Conservation (phyloP, 2,113 vertebrate species). For the Litocranius walleri region DNA sequence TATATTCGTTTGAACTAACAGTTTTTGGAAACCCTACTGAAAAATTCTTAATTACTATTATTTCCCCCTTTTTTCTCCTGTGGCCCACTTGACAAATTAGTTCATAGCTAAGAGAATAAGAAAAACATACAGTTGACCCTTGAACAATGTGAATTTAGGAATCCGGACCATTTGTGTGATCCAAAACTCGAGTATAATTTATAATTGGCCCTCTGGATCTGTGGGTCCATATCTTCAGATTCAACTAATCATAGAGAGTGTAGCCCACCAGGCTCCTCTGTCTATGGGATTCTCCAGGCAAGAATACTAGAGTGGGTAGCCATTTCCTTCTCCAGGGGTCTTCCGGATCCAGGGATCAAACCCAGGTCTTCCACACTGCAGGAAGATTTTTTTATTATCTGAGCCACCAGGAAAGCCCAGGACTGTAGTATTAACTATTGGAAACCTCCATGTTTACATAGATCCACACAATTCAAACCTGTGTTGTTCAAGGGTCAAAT, state of each 20-base stretch:
- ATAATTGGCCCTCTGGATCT: neutral
- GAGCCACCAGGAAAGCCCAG: neutral
- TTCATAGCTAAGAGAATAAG: neutral
- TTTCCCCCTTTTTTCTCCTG: neutral
- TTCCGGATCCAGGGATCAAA: neutral
- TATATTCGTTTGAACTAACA: neutral
- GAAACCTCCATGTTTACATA: neutral
- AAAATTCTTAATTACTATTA: neutral
- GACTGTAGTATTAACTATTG: neutral
- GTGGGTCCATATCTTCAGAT: accelerated
- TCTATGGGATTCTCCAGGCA: neutral
- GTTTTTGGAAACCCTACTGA: neutral
- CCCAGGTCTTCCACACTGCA: neutral
- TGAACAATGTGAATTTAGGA: neutral
- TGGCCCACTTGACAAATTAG: neutral
- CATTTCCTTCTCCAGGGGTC: neutral
- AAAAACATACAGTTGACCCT: neutral
- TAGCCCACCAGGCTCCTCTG: neutral
- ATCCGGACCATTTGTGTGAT: too few species aligned
- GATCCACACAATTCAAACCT: neutral
- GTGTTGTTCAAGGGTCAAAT: accelerated
- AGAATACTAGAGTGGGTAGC: neutral
- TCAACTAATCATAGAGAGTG: neutral
- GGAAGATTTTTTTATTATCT: neutral
- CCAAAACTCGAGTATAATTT: neutral